These are phyloP conservation scores for Oncorhynchus masou DNA, from an alignment of 2,113 vertebrate species.

Conservation along the genomic window DNA sequence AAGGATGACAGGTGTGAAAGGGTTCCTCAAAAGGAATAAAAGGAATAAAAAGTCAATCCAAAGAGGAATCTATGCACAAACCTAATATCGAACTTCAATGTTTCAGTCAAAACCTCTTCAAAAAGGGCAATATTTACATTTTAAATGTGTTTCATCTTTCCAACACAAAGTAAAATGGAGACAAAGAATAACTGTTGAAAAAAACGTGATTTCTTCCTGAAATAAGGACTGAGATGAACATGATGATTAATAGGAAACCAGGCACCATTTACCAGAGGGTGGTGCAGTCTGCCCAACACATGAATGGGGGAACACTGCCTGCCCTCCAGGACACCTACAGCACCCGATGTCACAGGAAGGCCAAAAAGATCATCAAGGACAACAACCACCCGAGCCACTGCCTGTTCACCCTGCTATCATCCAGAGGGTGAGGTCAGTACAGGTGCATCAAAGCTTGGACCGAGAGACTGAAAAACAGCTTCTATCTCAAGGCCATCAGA, in stretches of 20 bases:
- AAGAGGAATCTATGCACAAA: not conserved
- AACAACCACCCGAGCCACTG: too few relatives aligned
- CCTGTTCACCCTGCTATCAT: too few relatives aligned
- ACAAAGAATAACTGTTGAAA: not conserved
- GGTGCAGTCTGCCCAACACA: too few relatives aligned
- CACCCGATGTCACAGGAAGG: too few relatives aligned
- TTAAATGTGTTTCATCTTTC: not conserved
- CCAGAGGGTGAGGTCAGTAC: conserved; percentile 7
- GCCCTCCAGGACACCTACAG: too few relatives aligned
- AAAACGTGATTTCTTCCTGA: conserved; percentile 38
- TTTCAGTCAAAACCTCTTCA: not conserved
- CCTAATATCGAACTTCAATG: not conserved
- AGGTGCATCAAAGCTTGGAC: not conserved
- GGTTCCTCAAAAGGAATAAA: not conserved
- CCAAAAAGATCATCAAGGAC: too few relatives aligned
- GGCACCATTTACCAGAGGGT: conserved; percentile 33
- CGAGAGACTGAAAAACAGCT: too few relatives aligned
- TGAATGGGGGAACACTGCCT: too few relatives aligned
- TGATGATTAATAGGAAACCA: conserved; percentile 24
- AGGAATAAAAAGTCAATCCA: not conserved
- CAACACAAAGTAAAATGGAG: not conserved
- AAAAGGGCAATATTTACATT: not conserved
- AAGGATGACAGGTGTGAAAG: not conserved
- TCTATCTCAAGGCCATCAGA: too few relatives aligned
- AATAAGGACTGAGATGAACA: conserved; percentile 21